Evolutionary conservation across 2,888 invertebrate species (phyloP).

Genomic region (Caenorhabditis afra): DNA sequence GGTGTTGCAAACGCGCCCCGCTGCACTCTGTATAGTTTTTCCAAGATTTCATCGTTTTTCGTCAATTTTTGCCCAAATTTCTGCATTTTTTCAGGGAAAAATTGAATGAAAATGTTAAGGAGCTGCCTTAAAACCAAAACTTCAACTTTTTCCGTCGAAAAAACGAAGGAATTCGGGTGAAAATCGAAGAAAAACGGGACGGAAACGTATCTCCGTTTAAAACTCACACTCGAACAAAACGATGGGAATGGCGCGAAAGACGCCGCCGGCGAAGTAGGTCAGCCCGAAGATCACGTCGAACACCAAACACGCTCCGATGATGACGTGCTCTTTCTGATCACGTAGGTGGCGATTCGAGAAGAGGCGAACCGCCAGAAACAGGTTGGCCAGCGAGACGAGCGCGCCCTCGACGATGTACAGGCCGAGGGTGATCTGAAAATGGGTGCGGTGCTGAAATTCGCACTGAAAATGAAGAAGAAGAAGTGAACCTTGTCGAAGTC

Average conservation of each 20-base stretch:
- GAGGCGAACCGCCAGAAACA: constrained; percentile 25
- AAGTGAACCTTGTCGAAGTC: neutral
- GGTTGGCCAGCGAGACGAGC: constrained; percentile 23
- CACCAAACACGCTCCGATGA: constrained; percentile 50
- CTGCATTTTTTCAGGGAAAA: no score
- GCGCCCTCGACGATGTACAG: constrained; percentile 43
- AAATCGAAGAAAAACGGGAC: no score
- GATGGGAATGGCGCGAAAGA: constrained; percentile 38
- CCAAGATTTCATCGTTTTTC: no score
- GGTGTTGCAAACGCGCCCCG: no score
- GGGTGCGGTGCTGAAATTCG: no score
- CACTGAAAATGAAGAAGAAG: neutral
- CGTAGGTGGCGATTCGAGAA: constrained; percentile 25
- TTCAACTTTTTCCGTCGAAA: no score
- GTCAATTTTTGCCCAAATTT: no score
- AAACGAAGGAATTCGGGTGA: no score
- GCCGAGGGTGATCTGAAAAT: constrained; percentile 25
- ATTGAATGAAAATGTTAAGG: no score
- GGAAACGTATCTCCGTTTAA: neutral
- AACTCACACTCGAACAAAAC: constrained; percentile 34
- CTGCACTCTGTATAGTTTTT: no score
- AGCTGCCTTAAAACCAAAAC: no score
- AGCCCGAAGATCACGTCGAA: constrained; percentile 61
- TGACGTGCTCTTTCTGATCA: constrained; percentile 45
- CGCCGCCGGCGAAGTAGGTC: constrained; percentile 54